Percentiles rank a stretch among this genome's conserved stretches.
Evolutionary conservation across 2,797 vertebrate genomes (phyloP).

Genomic region (Alcedo atthis): DNA sequence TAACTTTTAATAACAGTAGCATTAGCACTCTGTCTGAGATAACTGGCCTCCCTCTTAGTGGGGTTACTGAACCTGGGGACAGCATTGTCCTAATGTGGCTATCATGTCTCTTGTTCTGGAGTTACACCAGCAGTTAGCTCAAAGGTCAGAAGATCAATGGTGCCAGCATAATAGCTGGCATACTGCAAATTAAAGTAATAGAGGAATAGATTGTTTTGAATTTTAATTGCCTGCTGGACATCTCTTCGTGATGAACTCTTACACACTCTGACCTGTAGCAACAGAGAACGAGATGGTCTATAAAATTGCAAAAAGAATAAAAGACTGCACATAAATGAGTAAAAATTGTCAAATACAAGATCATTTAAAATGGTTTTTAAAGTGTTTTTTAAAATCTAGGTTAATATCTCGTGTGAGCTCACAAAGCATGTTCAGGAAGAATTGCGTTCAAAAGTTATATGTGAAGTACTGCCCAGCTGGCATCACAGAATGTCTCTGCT

Average conservation of each 20-base stretch:
- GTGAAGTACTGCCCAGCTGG: not conserved
- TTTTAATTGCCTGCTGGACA: not conserved
- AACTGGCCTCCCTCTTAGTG: not conserved
- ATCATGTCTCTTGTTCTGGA: not conserved
- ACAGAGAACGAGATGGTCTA: not conserved
- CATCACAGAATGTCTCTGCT: not conserved
- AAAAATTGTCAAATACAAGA: not conserved
- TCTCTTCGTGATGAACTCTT: not conserved
- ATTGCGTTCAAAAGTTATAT: accelerated
- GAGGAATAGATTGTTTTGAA: not conserved
- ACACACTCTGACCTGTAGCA: not conserved
- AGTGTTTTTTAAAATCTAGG: not conserved
- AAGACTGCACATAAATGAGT: not conserved
- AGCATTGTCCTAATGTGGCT: not conserved
- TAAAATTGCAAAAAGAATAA: not conserved
- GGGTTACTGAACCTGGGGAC: not conserved
- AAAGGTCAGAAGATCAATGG: not conserved
- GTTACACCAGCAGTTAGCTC: not conserved
- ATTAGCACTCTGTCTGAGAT: accelerated
- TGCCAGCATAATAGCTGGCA: not conserved
- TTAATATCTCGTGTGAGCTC: not conserved
- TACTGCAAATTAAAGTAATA: not conserved
- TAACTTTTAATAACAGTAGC: not conserved
- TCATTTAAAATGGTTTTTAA: not conserved
- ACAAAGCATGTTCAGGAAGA: not conserved